Conservation (phyloP, 2,888 invertebrate genomes). For the Peribatodes rhomboidaria region DNA sequence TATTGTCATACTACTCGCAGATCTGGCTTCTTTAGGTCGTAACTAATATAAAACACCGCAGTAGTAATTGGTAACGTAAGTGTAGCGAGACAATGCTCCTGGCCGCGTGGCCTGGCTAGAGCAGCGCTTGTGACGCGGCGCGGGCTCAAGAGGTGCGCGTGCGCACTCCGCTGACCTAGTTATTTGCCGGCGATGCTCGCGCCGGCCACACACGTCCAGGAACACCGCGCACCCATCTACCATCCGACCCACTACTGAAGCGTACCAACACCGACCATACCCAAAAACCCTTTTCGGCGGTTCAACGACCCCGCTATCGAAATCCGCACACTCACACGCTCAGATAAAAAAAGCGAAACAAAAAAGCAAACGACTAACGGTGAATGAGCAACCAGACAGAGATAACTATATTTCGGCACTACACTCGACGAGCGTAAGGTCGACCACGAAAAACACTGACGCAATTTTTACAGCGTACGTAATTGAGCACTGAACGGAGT, state of each 20-base stretch:
- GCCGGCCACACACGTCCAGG: constrained; percentile 67
- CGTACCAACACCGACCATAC: constrained; percentile 69
- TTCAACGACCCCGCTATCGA: constrained; percentile 85
- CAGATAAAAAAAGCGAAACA: constrained; percentile 83
- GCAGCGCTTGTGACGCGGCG: constrained; percentile 52
- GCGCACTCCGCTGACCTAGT: constrained; percentile 79
- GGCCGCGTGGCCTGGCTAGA: constrained; percentile 26
- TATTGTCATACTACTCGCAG: not conserved
- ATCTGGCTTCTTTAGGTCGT: not conserved
- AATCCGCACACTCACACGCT: constrained; percentile 84
- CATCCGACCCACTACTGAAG: constrained; percentile 71
- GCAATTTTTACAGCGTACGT: constrained; percentile 86
- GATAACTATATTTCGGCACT: constrained; percentile 83
- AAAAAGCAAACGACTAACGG: constrained; percentile 73
- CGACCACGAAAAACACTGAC: constrained; percentile 85
- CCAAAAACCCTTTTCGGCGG: constrained; percentile 82
- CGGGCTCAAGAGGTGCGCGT: constrained; percentile 72
- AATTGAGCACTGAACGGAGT: constrained; percentile 78
- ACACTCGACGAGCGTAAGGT: constrained; percentile 78
- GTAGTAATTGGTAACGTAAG: not conserved
- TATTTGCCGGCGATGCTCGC: constrained; percentile 68
- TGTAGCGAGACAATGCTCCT: constrained; percentile 25
- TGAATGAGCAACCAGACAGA: constrained; percentile 81
- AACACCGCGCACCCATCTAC: constrained; percentile 58
- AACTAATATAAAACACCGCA: constrained; percentile 1